Evolutionary conservation across 2,113 vertebrate genomes (phyloP).

Genomic region (Okapia johnstoni): DNA sequence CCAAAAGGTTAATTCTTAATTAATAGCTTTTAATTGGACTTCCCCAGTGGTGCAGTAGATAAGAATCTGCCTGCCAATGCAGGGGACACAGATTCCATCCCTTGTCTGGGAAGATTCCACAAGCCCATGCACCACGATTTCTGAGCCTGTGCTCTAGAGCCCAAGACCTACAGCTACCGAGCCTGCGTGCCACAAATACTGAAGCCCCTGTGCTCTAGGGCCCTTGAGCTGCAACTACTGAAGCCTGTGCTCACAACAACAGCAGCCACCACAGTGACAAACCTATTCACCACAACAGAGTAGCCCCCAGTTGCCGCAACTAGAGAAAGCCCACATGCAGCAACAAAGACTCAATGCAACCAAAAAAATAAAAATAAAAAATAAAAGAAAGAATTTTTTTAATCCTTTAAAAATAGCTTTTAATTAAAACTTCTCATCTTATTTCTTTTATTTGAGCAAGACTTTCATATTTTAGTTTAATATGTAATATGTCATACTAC

Average conservation of each 20-base stretch:
- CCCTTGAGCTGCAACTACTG: background rate
- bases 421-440: background rate
- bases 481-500: background rate
- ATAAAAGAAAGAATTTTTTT: background rate
- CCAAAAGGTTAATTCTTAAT: background rate
- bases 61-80: background rate
- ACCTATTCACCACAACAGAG: fast-evolving
- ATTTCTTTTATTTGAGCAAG: background rate
- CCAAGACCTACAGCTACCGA: fast-evolving
- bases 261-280: background rate
- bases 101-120: background rate
- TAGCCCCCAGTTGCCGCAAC: fast-evolving
- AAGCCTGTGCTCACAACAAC: background rate
- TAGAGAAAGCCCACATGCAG: background rate
- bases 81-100: background rate
- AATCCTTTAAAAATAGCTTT: background rate
- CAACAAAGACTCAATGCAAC: background rate
- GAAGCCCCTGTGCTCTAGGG: background rate
- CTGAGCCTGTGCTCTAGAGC: background rate
- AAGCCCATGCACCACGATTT: background rate
- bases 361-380: background rate
- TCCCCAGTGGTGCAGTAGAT: background rate
- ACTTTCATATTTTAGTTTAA: background rate
- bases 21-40: background rate
- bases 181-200: background rate